Percentiles rank a stretch among this genome's conserved stretches.
phyloP scores from a whole-genome alignment of 2,888 invertebrate genomes.

The Osmoderma eremita region DNA sequence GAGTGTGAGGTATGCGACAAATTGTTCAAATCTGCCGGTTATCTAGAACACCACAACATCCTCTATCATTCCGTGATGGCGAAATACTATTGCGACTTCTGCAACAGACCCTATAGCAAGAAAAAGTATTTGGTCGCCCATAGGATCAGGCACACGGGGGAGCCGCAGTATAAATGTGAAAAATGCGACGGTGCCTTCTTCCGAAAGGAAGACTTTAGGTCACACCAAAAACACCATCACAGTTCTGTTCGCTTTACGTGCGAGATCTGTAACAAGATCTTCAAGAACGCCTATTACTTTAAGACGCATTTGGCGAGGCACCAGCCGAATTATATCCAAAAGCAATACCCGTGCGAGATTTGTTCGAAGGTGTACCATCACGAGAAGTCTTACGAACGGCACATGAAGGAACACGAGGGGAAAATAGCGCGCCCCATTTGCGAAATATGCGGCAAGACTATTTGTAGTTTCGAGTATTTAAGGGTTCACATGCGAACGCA shows the following conservation, averaged over 20 bases:
- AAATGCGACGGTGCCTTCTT: background rate
- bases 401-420: conserved; percentile 25
- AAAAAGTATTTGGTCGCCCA: conserved; percentile 60
- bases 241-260: too few relatives aligned
- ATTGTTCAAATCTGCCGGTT: too few relatives aligned
- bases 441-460: conserved; percentile 44
- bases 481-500: conserved; percentile 81
- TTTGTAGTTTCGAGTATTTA: conserved; percentile 73
- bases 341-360: conserved; percentile 18
- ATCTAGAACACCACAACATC: background rate
- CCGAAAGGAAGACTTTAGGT: too few relatives aligned
- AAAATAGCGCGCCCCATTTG: conserved; percentile 23
- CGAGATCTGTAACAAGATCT: conserved; percentile 36
- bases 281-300: conserved; percentile 15
- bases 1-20: too few relatives aligned
- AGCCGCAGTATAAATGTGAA: conserved; percentile 58
- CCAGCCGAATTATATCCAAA: background rate
- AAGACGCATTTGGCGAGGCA: conserved; percentile 9
- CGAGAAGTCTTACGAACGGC: conserved; percentile 11
- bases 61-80: background rate
- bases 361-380: conserved; percentile 39
- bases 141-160: conserved; percentile 61
- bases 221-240: conserved; percentile 12
- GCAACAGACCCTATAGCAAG: conserved; percentile 59
- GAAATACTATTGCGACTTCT: conserved; percentile 56